A percentile compares a stretch with the other conserved stretches of the same genome.
phyloP scores from a whole-genome alignment of 2,797 vertebrate species.

The Eulemur mongoz region DNA sequence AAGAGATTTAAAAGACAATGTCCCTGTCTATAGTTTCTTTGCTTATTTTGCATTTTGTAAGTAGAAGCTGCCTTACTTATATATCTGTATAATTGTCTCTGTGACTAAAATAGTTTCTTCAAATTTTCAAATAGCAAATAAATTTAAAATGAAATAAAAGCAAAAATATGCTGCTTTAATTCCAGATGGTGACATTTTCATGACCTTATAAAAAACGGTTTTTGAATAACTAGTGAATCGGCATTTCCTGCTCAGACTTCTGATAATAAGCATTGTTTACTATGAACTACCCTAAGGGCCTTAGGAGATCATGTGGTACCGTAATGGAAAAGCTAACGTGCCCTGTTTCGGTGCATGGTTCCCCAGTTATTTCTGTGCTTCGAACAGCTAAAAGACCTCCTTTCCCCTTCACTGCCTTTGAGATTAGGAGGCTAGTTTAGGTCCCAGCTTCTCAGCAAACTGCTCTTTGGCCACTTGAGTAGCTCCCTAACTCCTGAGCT shows the following conservation, averaged over 20 bases:
- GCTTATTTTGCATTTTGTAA: slow-evolving; percentile 1
- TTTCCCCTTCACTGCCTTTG: neutral
- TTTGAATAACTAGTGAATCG: neutral
- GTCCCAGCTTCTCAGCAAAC: neutral
- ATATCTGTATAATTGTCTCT: neutral
- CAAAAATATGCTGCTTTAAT: slow-evolving; percentile 37
- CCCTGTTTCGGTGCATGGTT: neutral
- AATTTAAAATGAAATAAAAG: slow-evolving; percentile 8
- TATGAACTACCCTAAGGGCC: neutral
- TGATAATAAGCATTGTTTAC: neutral
- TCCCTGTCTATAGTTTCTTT: neutral
- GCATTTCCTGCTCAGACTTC: neutral
- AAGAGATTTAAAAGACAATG: neutral
- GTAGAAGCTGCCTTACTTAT: neutral
- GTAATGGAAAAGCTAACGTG: neutral
- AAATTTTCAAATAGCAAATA: slow-evolving; percentile 31
- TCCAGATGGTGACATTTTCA: slow-evolving; percentile 8
- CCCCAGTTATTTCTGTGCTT: neutral
- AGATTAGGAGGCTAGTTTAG: neutral
- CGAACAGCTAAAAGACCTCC: neutral
- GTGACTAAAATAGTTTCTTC: slow-evolving; percentile 9
- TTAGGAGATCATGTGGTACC: neutral
- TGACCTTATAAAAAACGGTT: neutral
- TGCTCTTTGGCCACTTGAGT: neutral
- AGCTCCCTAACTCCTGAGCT: neutral